phyloP scores from a whole-genome alignment of 2,113 vertebrate genomes.

The Pongo pygmaeus region DNA sequence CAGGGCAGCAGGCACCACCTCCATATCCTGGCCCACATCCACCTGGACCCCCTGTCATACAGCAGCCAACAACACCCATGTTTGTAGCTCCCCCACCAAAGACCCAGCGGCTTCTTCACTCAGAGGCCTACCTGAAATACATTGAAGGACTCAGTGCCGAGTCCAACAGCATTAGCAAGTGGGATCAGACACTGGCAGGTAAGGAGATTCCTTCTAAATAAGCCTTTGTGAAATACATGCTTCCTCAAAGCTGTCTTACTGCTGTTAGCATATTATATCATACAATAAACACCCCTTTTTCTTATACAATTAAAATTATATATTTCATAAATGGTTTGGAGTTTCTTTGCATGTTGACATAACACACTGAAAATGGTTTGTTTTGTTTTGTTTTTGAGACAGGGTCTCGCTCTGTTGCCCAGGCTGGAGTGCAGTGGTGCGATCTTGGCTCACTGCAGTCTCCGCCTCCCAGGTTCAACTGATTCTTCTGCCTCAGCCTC shows the following conservation, averaged over 20 bases:
- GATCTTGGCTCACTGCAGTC: too few relatives aligned
- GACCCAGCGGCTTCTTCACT: constrained; percentile 97
- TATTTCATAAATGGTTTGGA: constrained; percentile 24
- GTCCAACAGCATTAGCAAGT: constrained; percentile 95
- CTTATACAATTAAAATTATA: neutral
- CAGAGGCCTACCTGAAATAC: constrained; percentile 97
- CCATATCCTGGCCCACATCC: constrained; percentile 93
- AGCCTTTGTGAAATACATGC: neutral
- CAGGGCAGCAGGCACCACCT: constrained; percentile 93
- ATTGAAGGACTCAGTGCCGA: constrained; percentile 98
- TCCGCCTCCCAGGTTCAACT: too few relatives aligned
- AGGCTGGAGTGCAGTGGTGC: too few relatives aligned
- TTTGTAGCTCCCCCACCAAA: constrained; percentile 97
- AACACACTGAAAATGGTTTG: neutral
- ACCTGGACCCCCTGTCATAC: constrained; percentile 88
- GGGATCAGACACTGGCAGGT: constrained; percentile 98
- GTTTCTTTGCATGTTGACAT: neutral
- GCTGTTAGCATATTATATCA: neutral
- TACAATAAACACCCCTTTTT: neutral
- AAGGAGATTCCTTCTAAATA: constrained; percentile 79
- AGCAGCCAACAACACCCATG: constrained; percentile 96
- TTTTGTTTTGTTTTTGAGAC: too few relatives aligned
- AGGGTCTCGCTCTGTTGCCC: too few relatives aligned
- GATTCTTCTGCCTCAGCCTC: too few relatives aligned
- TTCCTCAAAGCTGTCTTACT: neutral